Evolutionary conservation across 2,113 vertebrate genomes (phyloP).

Genomic region (Sciurus niger): DNA sequence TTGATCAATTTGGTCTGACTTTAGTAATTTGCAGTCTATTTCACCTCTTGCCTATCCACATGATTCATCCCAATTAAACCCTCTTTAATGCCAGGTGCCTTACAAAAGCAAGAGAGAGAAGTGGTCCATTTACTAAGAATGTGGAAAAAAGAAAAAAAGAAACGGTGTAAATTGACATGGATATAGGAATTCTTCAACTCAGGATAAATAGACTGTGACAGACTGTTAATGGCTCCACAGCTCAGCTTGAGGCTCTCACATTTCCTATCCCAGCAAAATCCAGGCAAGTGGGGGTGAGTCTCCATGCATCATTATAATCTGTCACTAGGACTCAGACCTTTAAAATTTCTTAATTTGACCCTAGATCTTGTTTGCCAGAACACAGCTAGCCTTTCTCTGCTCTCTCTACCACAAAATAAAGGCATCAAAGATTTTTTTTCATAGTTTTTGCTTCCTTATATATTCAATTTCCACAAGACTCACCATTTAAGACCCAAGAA

Average conservation of each 20-base stretch:
- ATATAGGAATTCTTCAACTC: neutral
- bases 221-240: neutral
- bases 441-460: neutral
- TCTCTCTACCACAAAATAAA: neutral
- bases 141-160: neutral
- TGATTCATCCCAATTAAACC: neutral
- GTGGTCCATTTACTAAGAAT: neutral
- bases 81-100: neutral
- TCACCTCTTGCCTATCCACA: neutral
- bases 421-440: neutral
- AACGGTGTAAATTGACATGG: neutral
- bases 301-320: neutral
- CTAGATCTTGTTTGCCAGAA: neutral
- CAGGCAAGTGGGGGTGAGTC: neutral
- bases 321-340: neutral
- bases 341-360: neutral
- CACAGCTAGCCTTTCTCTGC: neutral
- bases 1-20: neutral
- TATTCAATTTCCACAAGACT: neutral
- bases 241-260: neutral
- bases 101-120: neutral
- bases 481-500: neutral
- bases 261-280: neutral
- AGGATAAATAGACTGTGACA: neutral
- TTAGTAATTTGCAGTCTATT: neutral